Conservation (phyloP, 2,797 vertebrate species). For the Craterocephalus amniculus region DNA sequence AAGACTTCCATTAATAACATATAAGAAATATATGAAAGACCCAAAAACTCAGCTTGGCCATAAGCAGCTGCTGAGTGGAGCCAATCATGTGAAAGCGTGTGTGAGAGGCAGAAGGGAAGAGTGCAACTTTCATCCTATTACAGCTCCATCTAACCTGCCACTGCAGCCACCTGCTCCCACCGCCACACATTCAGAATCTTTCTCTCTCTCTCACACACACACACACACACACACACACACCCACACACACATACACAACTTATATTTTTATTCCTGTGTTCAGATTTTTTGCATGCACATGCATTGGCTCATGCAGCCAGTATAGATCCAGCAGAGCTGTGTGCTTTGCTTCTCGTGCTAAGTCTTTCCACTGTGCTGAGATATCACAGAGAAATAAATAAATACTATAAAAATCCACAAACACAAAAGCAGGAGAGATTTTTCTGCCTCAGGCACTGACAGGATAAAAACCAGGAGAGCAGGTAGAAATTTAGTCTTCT, state of each 20-base stretch:
- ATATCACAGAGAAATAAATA: constrained; percentile 53
- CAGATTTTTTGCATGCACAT: constrained; percentile 13
- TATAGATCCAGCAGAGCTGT: constrained; percentile 39
- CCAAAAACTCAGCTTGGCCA: constrained; percentile 20
- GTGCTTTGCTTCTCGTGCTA: constrained; percentile 64
- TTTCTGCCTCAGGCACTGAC: constrained; percentile 45
- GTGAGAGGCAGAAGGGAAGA: constrained; percentile 46
- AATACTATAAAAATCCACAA: constrained; percentile 44
- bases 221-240: constrained; percentile 33
- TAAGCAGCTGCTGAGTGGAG: constrained; percentile 31
- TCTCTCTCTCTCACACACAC: constrained; percentile 15
- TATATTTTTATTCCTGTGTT: constrained; percentile 30
- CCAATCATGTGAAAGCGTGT: constrained; percentile 58
- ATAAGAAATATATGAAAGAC: constrained; percentile 30
- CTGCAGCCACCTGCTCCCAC: constrained; percentile 74
- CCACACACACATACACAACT: constrained; percentile 30
- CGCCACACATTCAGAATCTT: constrained; percentile 37
- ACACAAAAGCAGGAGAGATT: constrained; percentile 51
- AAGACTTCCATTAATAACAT: constrained; percentile 51
- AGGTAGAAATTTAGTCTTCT: constrained; percentile 19
- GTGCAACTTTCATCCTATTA: constrained; percentile 74
- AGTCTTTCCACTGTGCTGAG: constrained; percentile 55
- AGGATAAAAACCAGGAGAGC: constrained; percentile 24
- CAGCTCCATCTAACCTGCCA: constrained; percentile 71
- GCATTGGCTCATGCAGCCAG: neutral